A percentile compares a stretch with the other conserved stretches of the same genome.
Conservation (phyloP, 2,888 invertebrate species). For the Trissonchulus latispiculum region DNA sequence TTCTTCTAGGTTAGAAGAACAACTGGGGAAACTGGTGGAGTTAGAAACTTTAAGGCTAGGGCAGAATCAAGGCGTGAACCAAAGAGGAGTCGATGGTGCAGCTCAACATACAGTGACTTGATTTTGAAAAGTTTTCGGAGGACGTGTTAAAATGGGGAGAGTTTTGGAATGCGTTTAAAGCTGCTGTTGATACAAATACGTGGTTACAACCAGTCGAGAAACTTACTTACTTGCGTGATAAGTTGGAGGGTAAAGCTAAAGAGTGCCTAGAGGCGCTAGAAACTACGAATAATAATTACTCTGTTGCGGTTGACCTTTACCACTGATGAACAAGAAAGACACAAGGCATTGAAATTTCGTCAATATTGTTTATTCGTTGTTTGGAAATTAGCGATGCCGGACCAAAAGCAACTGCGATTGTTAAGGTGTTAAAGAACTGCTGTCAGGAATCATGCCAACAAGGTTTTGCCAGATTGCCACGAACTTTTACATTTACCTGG, state of each 20-base stretch:
- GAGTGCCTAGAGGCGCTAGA: background rate
- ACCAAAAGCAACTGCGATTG: too few species aligned
- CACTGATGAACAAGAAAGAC: too few species aligned
- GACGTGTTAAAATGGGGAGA: background rate
- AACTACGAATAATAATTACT: background rate
- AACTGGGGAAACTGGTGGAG: background rate
- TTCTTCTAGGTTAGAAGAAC: too few species aligned
- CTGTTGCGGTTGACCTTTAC: background rate
- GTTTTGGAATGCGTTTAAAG: background rate
- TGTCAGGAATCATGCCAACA: too few species aligned
- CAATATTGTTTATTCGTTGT: too few species aligned
- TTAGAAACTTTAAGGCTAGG: background rate
- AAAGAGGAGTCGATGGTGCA: background rate
- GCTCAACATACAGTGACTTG: background rate
- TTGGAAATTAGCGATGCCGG: too few species aligned
- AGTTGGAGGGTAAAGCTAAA: background rate
- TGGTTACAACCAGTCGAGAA: background rate
- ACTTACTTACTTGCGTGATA: background rate
- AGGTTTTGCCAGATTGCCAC: too few species aligned
- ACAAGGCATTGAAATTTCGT: too few species aligned
- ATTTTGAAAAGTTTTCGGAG: background rate
- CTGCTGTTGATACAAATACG: background rate
- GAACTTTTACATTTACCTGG: too few species aligned
- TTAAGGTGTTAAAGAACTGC: too few species aligned
- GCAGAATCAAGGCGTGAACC: background rate